Evolutionary conservation across 1,140 invertebrate genomes (phyloP), one percentile per base, ranked within the genome.

Genomic region (Steinernema feltiae): DNA sequence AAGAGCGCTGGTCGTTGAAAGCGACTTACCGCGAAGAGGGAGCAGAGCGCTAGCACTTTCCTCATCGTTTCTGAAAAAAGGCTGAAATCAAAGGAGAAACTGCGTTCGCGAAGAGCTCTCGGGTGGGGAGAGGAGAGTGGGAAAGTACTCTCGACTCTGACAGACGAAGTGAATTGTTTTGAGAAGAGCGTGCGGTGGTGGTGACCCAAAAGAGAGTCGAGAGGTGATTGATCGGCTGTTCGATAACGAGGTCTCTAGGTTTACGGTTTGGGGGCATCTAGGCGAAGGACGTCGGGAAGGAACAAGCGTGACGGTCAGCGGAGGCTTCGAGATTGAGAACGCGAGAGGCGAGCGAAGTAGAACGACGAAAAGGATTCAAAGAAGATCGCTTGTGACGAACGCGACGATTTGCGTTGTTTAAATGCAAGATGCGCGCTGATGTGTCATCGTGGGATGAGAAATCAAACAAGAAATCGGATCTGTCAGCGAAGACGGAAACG

Each of bases 151-250:
- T 3, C 53, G 53, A 12, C 7, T 7, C 7, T 7, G 7, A 7
- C 7, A 41, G 35, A 41, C 24, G 12, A 12, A 27, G 53, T 63
- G 53, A 63, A 63, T 63, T 63, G 53, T 63, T 63, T 63, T 63
- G 53, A 27, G 53, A 63, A 63, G 53, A 27, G 53, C 12, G 12
- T n/a, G 15, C 12, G 53, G 15, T n/a, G 53, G 24, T 21, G 53
- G 53, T 63, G 53, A 63, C 53, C 53, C 24, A 63, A 63, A 63
- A 63, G 53, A 63, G 53, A 15, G 53, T 21, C 15, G n/a, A 63
- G 53, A 63, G 53, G 12, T 63, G 53, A 63, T 63, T 63, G 53
- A 63, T 63, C 53, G 53, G 53, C 53, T 63, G 53, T 63, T 63
- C 53, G 53, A 63, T 63, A 63, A 63, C 53, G 12, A 27, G 53